phyloP scores from a whole-genome alignment of 2,797 vertebrate genomes.

The Artibeus jamaicensis region DNA sequence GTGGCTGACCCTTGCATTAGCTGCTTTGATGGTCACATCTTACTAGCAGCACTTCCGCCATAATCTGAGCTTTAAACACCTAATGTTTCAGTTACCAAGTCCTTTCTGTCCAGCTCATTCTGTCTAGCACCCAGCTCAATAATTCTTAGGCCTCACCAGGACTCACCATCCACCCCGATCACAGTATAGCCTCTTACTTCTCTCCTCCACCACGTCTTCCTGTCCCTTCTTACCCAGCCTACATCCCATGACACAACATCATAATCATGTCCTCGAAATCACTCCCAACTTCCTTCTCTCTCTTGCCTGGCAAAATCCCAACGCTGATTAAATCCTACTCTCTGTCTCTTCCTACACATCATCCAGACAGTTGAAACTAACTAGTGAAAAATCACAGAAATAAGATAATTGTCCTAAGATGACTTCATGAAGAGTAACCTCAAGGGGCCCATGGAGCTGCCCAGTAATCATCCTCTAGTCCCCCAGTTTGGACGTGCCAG shows the following conservation, averaged over 20 bases:
- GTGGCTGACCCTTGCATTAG: neutral
- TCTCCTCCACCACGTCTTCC: neutral
- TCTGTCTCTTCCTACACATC: neutral
- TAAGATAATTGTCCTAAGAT: neutral
- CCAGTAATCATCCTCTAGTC: neutral
- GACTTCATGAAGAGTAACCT: neutral
- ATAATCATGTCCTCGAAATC: neutral
- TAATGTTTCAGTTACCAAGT: neutral
- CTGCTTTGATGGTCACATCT: neutral
- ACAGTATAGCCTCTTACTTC: neutral
- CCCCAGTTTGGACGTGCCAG: neutral
- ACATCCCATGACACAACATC: neutral
- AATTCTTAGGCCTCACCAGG: neutral
- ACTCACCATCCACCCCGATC: neutral
- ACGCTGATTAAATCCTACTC: neutral
- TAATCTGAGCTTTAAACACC: neutral
- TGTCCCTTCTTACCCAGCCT: neutral
- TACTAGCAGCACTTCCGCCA: neutral
- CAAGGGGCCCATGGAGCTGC: neutral
- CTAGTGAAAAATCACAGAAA: neutral
- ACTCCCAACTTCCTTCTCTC: neutral
- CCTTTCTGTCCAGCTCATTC: neutral
- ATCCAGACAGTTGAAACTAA: neutral
- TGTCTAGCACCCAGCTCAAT: neutral
- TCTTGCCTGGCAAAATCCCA: slow-evolving; percentile 2